phyloP scores from a whole-genome alignment of 1,140 invertebrate species.

The Lepeophtheirus salmonis region DNA sequence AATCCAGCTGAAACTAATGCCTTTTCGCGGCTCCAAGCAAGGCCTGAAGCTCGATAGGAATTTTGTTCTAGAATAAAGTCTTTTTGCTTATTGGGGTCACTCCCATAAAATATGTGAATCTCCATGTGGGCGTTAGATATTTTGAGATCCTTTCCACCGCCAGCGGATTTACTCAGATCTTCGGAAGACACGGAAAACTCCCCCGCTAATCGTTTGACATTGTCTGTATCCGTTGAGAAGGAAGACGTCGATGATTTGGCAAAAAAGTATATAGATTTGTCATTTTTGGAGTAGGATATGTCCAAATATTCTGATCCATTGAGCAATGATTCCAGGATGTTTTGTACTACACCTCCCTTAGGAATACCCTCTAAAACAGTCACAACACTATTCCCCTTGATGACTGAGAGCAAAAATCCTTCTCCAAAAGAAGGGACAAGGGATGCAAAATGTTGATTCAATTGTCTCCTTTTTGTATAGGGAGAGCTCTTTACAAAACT shows the following conservation, averaged over 20 bases:
- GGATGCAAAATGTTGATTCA: slow-evolving; percentile 43
- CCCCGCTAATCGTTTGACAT: slow-evolving; percentile 64
- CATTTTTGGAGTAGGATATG: slow-evolving; percentile 65
- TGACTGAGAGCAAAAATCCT: slow-evolving; percentile 64
- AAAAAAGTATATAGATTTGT: slow-evolving; percentile 84
- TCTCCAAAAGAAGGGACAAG: slow-evolving; percentile 66
- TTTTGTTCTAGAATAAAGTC: not conserved
- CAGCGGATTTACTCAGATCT: slow-evolving; percentile 41
- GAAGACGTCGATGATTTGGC: slow-evolving; percentile 75
- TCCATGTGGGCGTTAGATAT: slow-evolving; percentile 36
- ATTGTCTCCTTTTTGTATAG: slow-evolving; percentile 42
- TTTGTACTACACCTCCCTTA: slow-evolving; percentile 29
- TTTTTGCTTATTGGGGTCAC: slow-evolving; percentile 28
- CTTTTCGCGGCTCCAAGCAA: slow-evolving; percentile 9
- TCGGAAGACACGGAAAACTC: slow-evolving; percentile 85
- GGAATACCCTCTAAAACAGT: slow-evolving; percentile 5
- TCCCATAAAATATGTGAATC: slow-evolving; percentile 11
- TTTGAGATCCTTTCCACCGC: slow-evolving; percentile 44
- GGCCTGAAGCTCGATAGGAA: not conserved
- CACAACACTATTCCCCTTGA: slow-evolving; percentile 39
- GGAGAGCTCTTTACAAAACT: slow-evolving; percentile 21
- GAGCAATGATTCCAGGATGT: slow-evolving; percentile 80
- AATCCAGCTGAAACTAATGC: not conserved
- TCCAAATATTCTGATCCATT: slow-evolving; percentile 71
- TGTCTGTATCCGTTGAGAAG: slow-evolving; percentile 63